These are phyloP conservation scores for Aptenodytes patagonicus DNA, from an alignment of 2,113 vertebrate species.

Conservation along the genomic window DNA sequence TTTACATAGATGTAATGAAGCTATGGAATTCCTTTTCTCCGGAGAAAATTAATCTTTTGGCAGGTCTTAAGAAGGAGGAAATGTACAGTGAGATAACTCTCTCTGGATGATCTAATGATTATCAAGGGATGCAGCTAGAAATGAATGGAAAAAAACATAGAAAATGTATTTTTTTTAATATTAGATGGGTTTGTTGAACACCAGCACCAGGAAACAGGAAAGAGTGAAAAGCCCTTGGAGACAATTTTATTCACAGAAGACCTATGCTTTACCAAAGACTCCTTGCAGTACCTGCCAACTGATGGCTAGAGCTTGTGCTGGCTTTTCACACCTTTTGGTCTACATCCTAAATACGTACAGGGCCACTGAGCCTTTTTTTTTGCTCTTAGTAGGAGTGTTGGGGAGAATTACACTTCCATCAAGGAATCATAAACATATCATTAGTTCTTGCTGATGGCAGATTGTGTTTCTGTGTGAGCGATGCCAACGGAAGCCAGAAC, in stretches of 20 bases:
- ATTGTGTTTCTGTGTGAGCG: neutral
- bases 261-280: neutral
- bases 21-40: neutral
- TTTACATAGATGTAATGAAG: neutral
- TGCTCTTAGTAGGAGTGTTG: neutral
- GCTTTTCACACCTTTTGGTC: neutral
- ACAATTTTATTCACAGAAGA: neutral
- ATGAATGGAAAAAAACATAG: neutral
- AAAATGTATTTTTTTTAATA: neutral
- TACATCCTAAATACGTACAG: neutral
- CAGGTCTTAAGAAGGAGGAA: neutral
- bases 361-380: neutral
- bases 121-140: neutral
- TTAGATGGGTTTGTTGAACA: neutral
- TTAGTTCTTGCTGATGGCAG: neutral
- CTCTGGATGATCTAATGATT: neutral
- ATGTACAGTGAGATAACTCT: neutral
- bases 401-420: neutral
- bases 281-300: fast-evolving
- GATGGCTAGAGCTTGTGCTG: neutral
- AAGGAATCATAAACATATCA: neutral
- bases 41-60: constrained; percentile 11
- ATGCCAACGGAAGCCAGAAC: neutral
- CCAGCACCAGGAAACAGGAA: neutral
- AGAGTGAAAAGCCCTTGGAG: neutral